Conservation (phyloP, 2,113 vertebrate species). For the Sinocyclocheilus grahami region DNA sequence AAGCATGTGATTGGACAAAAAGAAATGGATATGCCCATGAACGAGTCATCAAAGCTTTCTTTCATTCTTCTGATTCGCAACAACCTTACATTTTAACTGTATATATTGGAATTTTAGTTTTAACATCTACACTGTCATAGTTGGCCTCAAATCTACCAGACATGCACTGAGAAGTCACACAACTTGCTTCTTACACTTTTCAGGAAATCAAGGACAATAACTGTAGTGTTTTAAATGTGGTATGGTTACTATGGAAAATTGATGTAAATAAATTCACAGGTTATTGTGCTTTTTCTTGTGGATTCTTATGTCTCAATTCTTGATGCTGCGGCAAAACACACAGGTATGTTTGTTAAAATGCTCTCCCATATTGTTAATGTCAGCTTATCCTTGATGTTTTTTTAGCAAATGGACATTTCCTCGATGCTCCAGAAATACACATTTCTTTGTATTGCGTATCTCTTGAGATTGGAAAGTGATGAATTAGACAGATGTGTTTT, state of each 20-base stretch:
- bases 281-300: background rate
- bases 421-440: background rate
- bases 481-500: slow-evolving; percentile 24
- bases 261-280: background rate
- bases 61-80: too few relatives aligned
- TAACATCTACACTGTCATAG: background rate
- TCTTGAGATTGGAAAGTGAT: background rate
- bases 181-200: background rate
- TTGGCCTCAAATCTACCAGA: background rate
- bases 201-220: background rate
- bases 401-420: slow-evolving; percentile 8
- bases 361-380: background rate
- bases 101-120: background rate
- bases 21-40: background rate
- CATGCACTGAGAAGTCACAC: background rate
- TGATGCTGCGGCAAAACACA: background rate
- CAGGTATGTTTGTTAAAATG: background rate
- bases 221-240: background rate
- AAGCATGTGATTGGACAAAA: too few relatives aligned
- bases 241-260: background rate
- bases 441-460: background rate
- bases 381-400: background rate
- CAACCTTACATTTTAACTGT: too few relatives aligned
- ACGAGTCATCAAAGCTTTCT: too few relatives aligned
- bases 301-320: background rate